Base-by-base conservation (phyloP, 2,113 vertebrate species). In the Cavia aperea region DNA sequence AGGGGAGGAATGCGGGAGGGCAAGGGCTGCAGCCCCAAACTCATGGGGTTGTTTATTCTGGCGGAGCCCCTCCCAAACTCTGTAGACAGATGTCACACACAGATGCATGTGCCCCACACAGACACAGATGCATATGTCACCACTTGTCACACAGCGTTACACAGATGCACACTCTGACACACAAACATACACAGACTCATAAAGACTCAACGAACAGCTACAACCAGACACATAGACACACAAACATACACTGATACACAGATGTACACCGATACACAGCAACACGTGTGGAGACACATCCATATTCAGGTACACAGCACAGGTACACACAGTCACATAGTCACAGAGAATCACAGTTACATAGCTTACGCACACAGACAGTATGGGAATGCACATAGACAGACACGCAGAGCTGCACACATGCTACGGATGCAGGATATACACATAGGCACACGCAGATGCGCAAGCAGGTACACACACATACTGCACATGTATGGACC, bases 31-130 rank as follows among this genome's bases (percentile, higher is more conserved):
- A 26, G 92, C 95, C 86, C 58, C 4, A 7, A 63, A 78, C n/a
- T 83, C 8, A 0, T 75, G 86, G 95, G 94, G 93, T 94, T 97
- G 97, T 96, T 97, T 97, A 96, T 96, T 89, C 96, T 97, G 97
- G 96, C 94, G 51, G 79, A 96, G 93, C 90, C 68, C 91, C 95
- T 96, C 95, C 96, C 86, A 66, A 94, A 54, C 33, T 92, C 82
- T 95, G 94, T 86, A 94, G 93, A n/a, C 49, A 33, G 83, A 46
- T 43, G 65, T 83, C 31, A 26, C 10, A 65, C 29, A 15, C 46
- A 15, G 13, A 13, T 5, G 1, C 29, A 10, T 8, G 2, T 7
- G 0, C 14, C 65, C 14, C 10, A 72, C n/a, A 14, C 68, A 75
- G 14, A 58, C 18, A 31, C 19, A 1, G 36, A 31, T 63, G 18